Percentiles rank a stretch among this genome's conserved stretches.
These are phyloP conservation scores for Brachionus asplanchnoidis DNA, from an alignment of 1,140 invertebrate genomes.

Conservation along the genomic window DNA sequence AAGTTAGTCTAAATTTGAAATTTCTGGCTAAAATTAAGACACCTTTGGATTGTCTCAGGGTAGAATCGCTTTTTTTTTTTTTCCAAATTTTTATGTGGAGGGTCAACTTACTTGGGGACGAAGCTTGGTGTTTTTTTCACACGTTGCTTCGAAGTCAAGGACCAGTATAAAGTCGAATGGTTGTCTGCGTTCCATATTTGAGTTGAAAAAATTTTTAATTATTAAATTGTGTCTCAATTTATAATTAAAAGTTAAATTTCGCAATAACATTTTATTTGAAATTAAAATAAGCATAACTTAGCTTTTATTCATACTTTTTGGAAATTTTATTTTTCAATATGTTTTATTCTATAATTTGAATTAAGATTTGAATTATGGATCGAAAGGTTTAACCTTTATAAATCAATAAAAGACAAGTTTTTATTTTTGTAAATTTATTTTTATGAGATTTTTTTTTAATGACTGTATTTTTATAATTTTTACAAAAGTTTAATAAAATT, in stretches of 20 bases:
- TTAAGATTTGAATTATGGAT: too few species aligned
- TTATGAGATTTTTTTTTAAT: too few species aligned
- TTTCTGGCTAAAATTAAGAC: not conserved
- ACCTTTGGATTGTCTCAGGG: not conserved
- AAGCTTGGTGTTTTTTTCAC: conserved; percentile 51
- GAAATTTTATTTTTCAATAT: not conserved
- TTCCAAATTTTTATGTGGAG: not conserved
- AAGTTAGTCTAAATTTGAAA: conserved; percentile 2
- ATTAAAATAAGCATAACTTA: too few species aligned
- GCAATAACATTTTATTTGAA: not conserved
- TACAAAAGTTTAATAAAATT: too few species aligned
- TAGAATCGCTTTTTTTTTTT: not conserved
- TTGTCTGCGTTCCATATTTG: conserved; percentile 42
- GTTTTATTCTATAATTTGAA: too few species aligned
- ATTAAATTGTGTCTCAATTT: not conserved
- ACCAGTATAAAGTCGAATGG: conserved; percentile 61
- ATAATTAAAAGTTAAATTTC: not conserved
- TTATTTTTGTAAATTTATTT: too few species aligned
- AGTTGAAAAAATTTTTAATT: not conserved
- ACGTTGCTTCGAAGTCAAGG: conserved; percentile 65
- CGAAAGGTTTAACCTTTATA: too few species aligned
- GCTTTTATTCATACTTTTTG: not conserved
- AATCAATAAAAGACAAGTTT: too few species aligned
- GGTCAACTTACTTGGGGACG: conserved; percentile 53
- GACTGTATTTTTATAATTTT: too few species aligned